Conservation (phyloP, 1,140 invertebrate genomes). For the Bombus breviceps region DNA sequence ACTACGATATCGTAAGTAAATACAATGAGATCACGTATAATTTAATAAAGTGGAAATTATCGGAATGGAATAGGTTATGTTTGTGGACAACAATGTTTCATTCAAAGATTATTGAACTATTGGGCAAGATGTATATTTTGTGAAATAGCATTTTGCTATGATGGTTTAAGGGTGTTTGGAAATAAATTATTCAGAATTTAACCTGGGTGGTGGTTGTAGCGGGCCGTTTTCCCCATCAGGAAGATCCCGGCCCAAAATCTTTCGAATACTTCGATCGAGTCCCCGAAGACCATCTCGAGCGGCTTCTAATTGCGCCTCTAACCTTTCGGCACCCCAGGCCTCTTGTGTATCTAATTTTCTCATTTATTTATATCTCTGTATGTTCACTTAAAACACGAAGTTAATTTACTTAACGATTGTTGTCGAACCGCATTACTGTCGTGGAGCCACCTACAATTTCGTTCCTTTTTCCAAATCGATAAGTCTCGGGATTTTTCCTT, state of each 20-base stretch:
- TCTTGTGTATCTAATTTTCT: conserved; percentile 78
- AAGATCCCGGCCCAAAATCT: conserved; percentile 81
- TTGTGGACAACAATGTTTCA: conserved; percentile 20
- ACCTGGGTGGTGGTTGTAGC: conserved; percentile 73
- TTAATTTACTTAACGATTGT: conserved; percentile 49
- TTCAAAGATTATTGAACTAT: conserved; percentile 5
- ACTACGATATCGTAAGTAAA: conserved; percentile 6
- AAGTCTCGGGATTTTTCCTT: conserved; percentile 41
- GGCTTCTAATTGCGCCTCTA: conserved; percentile 79
- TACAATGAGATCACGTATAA: conserved; percentile 17
- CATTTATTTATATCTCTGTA: conserved; percentile 64
- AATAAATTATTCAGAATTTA: conserved; percentile 28
- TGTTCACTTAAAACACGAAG: conserved; percentile 11
- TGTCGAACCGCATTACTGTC: conserved; percentile 46
- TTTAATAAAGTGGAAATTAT: conserved; percentile 1
- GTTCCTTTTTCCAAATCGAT: conserved; percentile 48
- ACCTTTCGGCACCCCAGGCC: conserved; percentile 76
- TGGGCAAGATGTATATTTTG: background rate
- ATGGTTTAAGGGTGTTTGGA: background rate
- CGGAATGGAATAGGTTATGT: conserved; percentile 25
- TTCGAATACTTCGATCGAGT: conserved; percentile 80
- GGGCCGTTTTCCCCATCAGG: conserved; percentile 80
- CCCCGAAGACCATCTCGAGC: conserved; percentile 79
- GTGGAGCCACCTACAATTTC: conserved; percentile 57
- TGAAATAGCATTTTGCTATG: background rate